A percentile compares a stretch with the other conserved stretches of the same genome.
Evolutionary conservation across 1,140 invertebrate genomes (phyloP).

Genomic region (Matsumurasca onukii): DNA sequence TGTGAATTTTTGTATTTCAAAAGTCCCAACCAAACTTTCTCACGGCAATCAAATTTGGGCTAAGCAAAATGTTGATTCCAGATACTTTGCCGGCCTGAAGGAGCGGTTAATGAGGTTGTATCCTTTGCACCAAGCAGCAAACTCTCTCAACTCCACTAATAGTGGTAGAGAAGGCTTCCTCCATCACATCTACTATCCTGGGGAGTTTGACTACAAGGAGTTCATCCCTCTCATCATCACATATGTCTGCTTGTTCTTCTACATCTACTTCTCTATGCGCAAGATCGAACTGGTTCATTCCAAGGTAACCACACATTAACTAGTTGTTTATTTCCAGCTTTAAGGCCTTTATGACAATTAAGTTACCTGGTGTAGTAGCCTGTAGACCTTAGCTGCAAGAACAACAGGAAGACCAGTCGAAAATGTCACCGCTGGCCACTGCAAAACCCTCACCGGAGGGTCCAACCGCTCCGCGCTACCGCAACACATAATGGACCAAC

Average conservation of each 20-base stretch:
- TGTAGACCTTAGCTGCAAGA: too few species aligned
- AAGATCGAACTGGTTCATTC: constrained; percentile 94
- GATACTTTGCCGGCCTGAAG: constrained; percentile 74
- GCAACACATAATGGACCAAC: too few species aligned
- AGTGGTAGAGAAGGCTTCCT: neutral
- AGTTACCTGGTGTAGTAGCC: too few species aligned
- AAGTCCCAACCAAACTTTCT: too few species aligned
- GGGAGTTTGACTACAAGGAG: constrained; percentile 83
- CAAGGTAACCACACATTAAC: constrained; percentile 56
- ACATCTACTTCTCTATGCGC: constrained; percentile 92
- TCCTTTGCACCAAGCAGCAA: constrained; percentile 59
- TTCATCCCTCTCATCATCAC: constrained; percentile 81
- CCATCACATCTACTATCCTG: constrained; percentile 83
- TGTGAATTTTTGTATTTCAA: too few species aligned
- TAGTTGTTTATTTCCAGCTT: too few species aligned
- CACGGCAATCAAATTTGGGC: too few species aligned
- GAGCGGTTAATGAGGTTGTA: constrained; percentile 68
- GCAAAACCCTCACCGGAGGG: too few species aligned
- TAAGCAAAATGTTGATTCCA: too few species aligned
- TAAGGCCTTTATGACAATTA: too few species aligned
- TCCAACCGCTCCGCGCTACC: too few species aligned
- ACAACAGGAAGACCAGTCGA: too few species aligned
- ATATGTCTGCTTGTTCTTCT: constrained; percentile 84
- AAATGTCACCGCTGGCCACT: neutral
- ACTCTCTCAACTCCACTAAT: constrained; percentile 40